Conservation (phyloP, 2,113 vertebrate genomes). For the Mormyrus lacerda region DNA sequence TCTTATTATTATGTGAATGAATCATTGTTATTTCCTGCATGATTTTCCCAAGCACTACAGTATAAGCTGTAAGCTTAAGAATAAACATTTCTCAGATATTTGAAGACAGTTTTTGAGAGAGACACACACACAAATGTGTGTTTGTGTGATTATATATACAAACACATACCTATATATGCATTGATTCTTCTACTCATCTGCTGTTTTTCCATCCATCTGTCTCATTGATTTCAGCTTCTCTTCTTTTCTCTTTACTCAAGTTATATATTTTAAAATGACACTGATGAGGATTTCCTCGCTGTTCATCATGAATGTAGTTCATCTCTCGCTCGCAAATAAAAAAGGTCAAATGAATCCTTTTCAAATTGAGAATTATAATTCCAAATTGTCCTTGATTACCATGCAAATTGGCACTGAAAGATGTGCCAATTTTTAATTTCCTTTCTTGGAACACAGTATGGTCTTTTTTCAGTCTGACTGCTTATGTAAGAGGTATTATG, state of each 20-base stretch:
- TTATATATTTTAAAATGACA: background rate
- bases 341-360: slow-evolving; percentile 27
- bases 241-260: background rate
- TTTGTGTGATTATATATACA: background rate
- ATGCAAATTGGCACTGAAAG: background rate
- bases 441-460: background rate
- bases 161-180: background rate
- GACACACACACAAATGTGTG: background rate
- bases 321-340: slow-evolving; percentile 20
- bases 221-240: slow-evolving; percentile 9
- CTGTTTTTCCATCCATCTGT: background rate
- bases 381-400: slow-evolving; percentile 14
- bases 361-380: slow-evolving; percentile 5
- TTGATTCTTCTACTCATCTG: background rate
- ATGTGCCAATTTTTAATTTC: slow-evolving; percentile 2
- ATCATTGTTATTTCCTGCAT: background rate
- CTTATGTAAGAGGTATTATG: slow-evolving; percentile 4
- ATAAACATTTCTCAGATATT: background rate
- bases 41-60: background rate
- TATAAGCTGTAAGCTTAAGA: background rate
- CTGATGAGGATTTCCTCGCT: slow-evolving; percentile 20
- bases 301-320: slow-evolving; percentile 26
- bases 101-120: background rate
- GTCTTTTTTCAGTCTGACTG: background rate
- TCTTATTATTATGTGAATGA: background rate